Evolutionary conservation across 2,113 vertebrate species (phyloP).

Genomic region (Otus sunia): DNA sequence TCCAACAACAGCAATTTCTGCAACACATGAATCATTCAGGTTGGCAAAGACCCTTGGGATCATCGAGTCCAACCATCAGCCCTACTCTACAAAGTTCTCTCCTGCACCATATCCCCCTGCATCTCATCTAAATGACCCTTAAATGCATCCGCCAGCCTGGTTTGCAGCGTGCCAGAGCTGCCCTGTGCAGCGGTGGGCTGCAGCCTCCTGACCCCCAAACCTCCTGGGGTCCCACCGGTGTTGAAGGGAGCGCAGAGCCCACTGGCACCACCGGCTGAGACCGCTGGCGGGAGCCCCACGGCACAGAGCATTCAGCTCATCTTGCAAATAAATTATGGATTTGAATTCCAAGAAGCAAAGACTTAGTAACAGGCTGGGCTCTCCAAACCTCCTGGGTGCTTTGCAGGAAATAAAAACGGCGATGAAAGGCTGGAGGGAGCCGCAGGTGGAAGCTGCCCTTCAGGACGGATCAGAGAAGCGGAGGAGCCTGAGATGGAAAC

Average conservation of each 20-base stretch:
- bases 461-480: not conserved
- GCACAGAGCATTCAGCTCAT: fast-evolving
- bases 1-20: not conserved
- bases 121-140: too few species aligned
- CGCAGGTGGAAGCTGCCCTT: not conserved
- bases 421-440: not conserved
- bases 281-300: not conserved
- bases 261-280: fast-evolving
- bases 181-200: fast-evolving
- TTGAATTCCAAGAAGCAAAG: not conserved
- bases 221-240: fast-evolving
- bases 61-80: too few species aligned
- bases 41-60: too few species aligned
- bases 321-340: not conserved
- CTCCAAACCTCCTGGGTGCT: not conserved
- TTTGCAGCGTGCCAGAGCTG: not conserved
- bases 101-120: too few species aligned
- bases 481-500: not conserved
- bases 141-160: not conserved
- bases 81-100: too few species aligned
- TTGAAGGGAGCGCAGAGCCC: not conserved
- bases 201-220: not conserved
- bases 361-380: not conserved
- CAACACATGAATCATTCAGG: too few species aligned
- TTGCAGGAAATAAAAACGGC: fast-evolving